Conservation (phyloP, 1,140 invertebrate genomes). For the Araneus ventricosus region DNA sequence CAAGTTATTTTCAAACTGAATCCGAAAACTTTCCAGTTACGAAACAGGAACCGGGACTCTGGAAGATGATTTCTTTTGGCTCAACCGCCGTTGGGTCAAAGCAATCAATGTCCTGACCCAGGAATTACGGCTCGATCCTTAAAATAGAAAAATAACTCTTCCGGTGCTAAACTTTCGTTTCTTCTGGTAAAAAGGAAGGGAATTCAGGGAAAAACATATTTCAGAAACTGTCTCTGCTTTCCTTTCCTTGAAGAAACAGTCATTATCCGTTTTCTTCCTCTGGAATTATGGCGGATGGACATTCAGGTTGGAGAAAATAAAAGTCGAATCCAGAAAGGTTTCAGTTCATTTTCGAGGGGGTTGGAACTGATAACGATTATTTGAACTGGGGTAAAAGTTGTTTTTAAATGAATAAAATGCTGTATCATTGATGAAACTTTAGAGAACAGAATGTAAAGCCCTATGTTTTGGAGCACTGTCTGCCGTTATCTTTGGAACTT, state of each 20-base stretch:
- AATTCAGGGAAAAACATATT: constrained; percentile 4
- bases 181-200: background rate
- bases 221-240: background rate
- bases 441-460: no score
- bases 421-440: no score
- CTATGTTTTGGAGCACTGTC: no score
- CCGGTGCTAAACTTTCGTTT: no score
- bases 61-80: background rate
- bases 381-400: no score
- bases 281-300: background rate
- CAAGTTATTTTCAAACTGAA: background rate
- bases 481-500: no score
- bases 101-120: background rate
- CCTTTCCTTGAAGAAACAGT: background rate
- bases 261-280: background rate
- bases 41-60: background rate
- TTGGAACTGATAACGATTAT: no score
- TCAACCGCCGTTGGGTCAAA: background rate
- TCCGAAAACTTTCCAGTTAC: background rate
- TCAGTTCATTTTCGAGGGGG: no score
- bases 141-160: background rate
- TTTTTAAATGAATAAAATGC: no score
- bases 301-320: background rate
- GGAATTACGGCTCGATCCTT: background rate
- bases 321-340: no score